A percentile compares a stretch with the other conserved stretches of the same genome.
Conservation (phyloP, 2,113 vertebrate genomes). For the Nerophis lumbriciformis region DNA sequence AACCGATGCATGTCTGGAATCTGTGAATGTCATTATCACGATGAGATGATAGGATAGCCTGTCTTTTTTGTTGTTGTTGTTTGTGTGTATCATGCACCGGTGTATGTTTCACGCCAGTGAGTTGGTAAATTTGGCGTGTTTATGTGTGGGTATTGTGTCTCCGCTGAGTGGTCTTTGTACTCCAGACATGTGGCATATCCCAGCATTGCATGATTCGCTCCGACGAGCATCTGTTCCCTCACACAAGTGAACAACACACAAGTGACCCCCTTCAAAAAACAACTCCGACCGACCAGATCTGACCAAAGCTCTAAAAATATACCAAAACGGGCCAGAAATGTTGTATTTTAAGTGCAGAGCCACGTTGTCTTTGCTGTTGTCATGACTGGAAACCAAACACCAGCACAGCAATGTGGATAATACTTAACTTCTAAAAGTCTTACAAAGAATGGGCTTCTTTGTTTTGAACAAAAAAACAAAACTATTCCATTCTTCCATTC, state of each 20-base stretch:
- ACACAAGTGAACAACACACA: slow-evolving; percentile 56
- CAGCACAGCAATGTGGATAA: neutral
- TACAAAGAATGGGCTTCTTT: neutral
- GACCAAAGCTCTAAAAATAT: slow-evolving; percentile 47
- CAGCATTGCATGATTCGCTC: slow-evolving; percentile 61
- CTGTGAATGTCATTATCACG: slow-evolving; percentile 55
- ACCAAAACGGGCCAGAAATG: neutral
- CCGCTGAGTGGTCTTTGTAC: slow-evolving; percentile 57
- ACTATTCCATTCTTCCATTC: too few species aligned
- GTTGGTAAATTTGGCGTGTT: slow-evolving; percentile 51
- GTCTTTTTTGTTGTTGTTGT: slow-evolving; percentile 43
- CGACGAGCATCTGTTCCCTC: slow-evolving; percentile 59
- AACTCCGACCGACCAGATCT: slow-evolving; percentile 39
- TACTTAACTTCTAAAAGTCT: neutral
- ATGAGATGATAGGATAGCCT: slow-evolving; percentile 54
- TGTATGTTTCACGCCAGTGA: slow-evolving; percentile 44
- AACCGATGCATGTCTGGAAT: slow-evolving; percentile 52
- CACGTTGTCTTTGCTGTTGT: neutral
- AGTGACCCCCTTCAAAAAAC: slow-evolving; percentile 37
- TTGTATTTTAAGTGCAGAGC: neutral
- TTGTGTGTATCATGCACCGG: slow-evolving; percentile 20
- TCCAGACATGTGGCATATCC: slow-evolving; percentile 65
- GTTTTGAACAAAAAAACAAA: neutral
- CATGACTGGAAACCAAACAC: neutral
- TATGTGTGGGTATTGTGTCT: slow-evolving; percentile 66